Evolutionary conservation across 2,113 vertebrate genomes (phyloP).

Genomic region (Hippocampus mohnikei): DNA sequence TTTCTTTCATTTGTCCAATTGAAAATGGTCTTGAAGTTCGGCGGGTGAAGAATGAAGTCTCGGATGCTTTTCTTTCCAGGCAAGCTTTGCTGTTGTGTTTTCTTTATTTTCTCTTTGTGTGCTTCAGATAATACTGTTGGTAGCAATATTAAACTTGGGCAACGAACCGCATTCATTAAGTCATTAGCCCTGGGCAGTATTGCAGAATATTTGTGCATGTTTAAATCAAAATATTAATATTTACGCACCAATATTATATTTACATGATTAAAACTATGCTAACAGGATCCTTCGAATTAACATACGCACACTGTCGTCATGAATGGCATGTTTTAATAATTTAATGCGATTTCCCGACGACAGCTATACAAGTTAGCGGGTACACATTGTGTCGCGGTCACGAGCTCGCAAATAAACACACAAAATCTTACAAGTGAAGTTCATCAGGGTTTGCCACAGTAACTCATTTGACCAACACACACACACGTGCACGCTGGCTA

Average conservation of each 20-base stretch:
- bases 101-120: neutral
- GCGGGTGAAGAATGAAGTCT: neutral
- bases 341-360: slow-evolving; percentile 13
- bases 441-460: slow-evolving; percentile 19
- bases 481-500: slow-evolving; percentile 16
- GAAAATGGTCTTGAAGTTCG: too few species aligned
- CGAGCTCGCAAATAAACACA: slow-evolving; percentile 22
- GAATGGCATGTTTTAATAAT: neutral
- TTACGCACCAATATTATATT: slow-evolving; percentile 31
- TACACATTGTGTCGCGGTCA: slow-evolving; percentile 20
- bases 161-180: slow-evolving; percentile 28
- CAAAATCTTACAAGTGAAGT: slow-evolving; percentile 18
- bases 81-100: neutral
- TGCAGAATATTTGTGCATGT: slow-evolving; percentile 23
- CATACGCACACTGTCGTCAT: slow-evolving; percentile 4
- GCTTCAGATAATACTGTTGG: slow-evolving; percentile 13
- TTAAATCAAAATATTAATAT: slow-evolving; percentile 43
- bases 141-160: slow-evolving; percentile 26
- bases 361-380: neutral
- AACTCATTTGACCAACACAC: slow-evolving; percentile 23
- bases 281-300: slow-evolving; percentile 15
- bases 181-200: slow-evolving; percentile 39
- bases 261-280: slow-evolving; percentile 26
- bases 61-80: neutral
- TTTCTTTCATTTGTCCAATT: neutral